Conservation (phyloP, 2,888 invertebrate species). For the Euzetes globulus region DNA sequence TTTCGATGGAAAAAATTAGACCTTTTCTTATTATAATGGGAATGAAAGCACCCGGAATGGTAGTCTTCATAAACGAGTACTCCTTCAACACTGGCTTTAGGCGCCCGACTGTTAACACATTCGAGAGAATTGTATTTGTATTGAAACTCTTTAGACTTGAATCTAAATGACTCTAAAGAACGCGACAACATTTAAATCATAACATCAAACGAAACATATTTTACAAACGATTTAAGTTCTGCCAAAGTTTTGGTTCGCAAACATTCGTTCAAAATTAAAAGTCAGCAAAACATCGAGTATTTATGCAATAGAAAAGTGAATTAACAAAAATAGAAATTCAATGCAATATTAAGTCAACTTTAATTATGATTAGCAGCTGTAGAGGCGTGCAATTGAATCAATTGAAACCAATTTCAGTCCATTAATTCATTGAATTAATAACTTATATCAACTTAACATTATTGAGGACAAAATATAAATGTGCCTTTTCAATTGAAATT, state of each 20-base stretch:
- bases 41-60: background rate
- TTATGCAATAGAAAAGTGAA: background rate
- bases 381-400: slow-evolving; percentile 18
- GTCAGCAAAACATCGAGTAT: background rate
- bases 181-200: slow-evolving; percentile 1
- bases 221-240: too few species aligned
- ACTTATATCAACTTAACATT: background rate
- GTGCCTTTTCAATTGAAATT: background rate
- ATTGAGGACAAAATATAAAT: background rate
- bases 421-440: slow-evolving; percentile 4
- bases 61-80: background rate
- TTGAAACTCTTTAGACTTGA: background rate
- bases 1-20: slow-evolving; percentile 9
- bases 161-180: slow-evolving; percentile 6
- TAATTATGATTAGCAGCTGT: slow-evolving; percentile 28
- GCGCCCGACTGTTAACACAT: slow-evolving; percentile 8
- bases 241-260: too few species aligned
- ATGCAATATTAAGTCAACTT: background rate
- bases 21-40: background rate
- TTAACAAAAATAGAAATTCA: slow-evolving; percentile 1
- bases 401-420: slow-evolving; percentile 15
- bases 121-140: slow-evolving; percentile 13
- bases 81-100: slow-evolving; percentile 22
- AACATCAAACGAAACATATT: background rate
- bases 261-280: too few species aligned